Percentiles rank a stretch among this genome's conserved stretches.
phyloP scores from a whole-genome alignment of 1,140 invertebrate genomes.

The Eumaeus atala region DNA sequence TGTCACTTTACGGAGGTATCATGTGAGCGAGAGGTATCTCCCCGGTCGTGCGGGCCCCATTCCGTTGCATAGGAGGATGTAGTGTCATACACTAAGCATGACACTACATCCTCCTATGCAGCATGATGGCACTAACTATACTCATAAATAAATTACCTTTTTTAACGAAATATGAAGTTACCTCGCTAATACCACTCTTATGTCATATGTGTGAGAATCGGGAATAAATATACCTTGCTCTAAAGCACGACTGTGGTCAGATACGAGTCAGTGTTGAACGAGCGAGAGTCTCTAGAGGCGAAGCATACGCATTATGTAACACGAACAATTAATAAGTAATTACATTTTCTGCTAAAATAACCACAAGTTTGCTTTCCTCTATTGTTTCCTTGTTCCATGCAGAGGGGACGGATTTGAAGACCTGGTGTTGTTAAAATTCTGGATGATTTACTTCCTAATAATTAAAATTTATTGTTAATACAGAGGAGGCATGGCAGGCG shows the following conservation, averaged over 20 bases:
- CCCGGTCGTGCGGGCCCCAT: too few species aligned
- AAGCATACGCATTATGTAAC: conserved; percentile 1
- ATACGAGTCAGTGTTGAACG: neutral
- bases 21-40: too few species aligned
- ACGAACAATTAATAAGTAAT: conserved; percentile 1
- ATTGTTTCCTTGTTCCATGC: neutral
- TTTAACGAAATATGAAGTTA: neutral
- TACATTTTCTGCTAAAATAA: neutral
- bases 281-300: neutral
- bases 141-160: too few species aligned
- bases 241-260: neutral
- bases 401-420: neutral
- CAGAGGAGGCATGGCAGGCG: too few species aligned
- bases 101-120: too few species aligned
- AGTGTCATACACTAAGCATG: too few species aligned
- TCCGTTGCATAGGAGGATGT: too few species aligned
- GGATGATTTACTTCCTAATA: too few species aligned
- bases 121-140: too few species aligned
- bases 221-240: neutral
- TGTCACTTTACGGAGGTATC: too few species aligned
- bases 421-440: too few species aligned
- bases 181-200: neutral
- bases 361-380: neutral
- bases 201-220: conserved; percentile 6
- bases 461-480: too few species aligned